Evolutionary conservation across 2,797 vertebrate species (phyloP), one percentile per base, ranked within the genome.

Genomic region (Cyprinodon diabolis): DNA sequence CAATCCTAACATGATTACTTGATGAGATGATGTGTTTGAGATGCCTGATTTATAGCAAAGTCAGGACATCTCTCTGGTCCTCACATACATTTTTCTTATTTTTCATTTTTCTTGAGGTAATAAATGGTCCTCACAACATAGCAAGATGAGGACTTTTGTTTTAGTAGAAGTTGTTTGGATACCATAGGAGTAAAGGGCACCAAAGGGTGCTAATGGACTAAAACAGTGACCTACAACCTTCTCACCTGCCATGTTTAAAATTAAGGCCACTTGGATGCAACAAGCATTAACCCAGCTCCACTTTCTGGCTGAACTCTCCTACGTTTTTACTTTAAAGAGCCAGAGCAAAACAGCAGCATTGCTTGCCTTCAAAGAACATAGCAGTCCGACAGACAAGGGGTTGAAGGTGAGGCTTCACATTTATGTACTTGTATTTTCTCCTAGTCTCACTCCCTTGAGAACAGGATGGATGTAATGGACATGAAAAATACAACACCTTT

Each of bases 401-500:
- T n/a, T 75, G 54, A 58, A 19, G 71, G 65, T 30, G 25, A 68
- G 72, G 68, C 69, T 48, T 67, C 69, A 69, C 81, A 69, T 66
- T 74, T 54, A 60, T 75, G 79, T 78, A 66, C 76, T 86, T 57
- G 69, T 78, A 74, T 79, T 83, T 85, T 75, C 70, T 81, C 58
- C 68, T 25, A 62, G 82, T 48, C 43, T 1, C 0, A 7, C 58
- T 87, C 86, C 82, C 73, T 54, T 66, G 89, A 87, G 86, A 78
- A 80, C 40, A 25, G 47, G 78, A 90, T 86, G 83, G 79, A 84
- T 89, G 85, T 89, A 93, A 93, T 90, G 88, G 90, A 88, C 91
- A 93, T 92, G 81, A 93, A 93, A 93, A 91, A 92, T 90, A 90
- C 80, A 92, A 85, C 56, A 78, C 58, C 58, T 87, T 79, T 84